Evolutionary conservation across 2,113 vertebrate genomes (phyloP).

Genomic region (Abramis brama): DNA sequence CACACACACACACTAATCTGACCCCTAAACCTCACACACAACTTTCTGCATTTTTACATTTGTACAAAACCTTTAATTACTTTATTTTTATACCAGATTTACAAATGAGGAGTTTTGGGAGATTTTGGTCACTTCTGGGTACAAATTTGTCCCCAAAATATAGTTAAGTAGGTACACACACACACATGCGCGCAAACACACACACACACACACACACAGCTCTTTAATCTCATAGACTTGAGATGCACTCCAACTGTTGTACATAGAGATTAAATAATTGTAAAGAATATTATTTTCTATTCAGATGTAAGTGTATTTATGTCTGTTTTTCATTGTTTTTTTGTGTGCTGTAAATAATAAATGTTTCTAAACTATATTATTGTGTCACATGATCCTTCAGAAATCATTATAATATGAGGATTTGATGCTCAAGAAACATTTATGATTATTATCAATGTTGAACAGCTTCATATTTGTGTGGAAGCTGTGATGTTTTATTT

Average conservation of each 20-base stretch:
- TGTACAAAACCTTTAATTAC: too few relatives aligned
- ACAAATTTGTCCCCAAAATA: too few relatives aligned
- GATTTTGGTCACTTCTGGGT: too few relatives aligned
- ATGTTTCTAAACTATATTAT: constrained; percentile 39
- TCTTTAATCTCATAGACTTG: constrained; percentile 60
- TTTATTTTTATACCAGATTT: too few relatives aligned
- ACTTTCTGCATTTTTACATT: too few relatives aligned
- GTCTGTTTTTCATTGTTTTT: constrained; percentile 53
- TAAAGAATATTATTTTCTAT: constrained; percentile 62
- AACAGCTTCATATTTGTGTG: too few relatives aligned
- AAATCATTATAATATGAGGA: too few relatives aligned
- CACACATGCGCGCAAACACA: background rate
- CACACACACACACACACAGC: constrained; percentile 34
- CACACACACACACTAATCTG: too few relatives aligned
- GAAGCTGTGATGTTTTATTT: too few relatives aligned
- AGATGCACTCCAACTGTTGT: constrained; percentile 74
- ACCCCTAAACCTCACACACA: background rate
- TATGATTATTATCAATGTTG: too few relatives aligned
- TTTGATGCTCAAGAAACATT: too few relatives aligned
- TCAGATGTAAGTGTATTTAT: constrained; percentile 68
- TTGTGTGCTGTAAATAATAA: constrained; percentile 52
- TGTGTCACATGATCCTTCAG: background rate
- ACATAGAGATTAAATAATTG: constrained; percentile 72
- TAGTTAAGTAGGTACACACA: background rate
- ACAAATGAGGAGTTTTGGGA: too few relatives aligned